A percentile compares a stretch with the other conserved stretches of the same genome.
These are phyloP conservation scores for Sympetrum striolatum DNA, from an alignment of 2,888 invertebrate genomes.

Conservation along the genomic window DNA sequence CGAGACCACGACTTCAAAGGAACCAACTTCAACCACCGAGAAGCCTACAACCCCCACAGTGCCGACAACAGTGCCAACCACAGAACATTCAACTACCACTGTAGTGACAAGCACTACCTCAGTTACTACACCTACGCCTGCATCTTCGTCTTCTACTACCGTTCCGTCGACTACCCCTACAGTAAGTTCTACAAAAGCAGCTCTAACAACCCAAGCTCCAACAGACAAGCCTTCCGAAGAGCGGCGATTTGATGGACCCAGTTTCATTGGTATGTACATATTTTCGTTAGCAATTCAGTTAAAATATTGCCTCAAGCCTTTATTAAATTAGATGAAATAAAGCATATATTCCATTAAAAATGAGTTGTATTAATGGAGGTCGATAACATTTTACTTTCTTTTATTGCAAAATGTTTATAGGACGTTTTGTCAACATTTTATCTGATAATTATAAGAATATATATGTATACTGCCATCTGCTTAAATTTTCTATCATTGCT, in stretches of 20 bases:
- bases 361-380: no score
- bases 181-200: conserved; percentile 48
- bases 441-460: no score
- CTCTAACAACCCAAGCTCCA: conserved; percentile 47
- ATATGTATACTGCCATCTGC: no score
- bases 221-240: conserved; percentile 51
- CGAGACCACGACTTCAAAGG: conserved; percentile 19
- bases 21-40: background rate
- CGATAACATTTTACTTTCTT: no score
- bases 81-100: conserved; percentile 38
- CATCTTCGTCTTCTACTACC: conserved; percentile 46
- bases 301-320: background rate
- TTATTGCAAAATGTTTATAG: no score
- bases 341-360: no score
- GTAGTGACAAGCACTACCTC: conserved; percentile 54
- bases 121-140: conserved; percentile 54
- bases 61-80: conserved; percentile 51
- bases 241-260: conserved; percentile 75
- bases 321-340: no score
- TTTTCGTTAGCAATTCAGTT: background rate
- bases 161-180: conserved; percentile 46
- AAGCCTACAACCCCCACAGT: conserved; percentile 45
- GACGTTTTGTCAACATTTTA: no score
- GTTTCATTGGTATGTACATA: conserved; percentile 64
- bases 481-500: no score